Percentiles rank a stretch among this genome's conserved stretches.
These are phyloP conservation scores for Pelobates cultripes DNA, from an alignment of 2,797 vertebrate species.

Conservation along the genomic window DNA sequence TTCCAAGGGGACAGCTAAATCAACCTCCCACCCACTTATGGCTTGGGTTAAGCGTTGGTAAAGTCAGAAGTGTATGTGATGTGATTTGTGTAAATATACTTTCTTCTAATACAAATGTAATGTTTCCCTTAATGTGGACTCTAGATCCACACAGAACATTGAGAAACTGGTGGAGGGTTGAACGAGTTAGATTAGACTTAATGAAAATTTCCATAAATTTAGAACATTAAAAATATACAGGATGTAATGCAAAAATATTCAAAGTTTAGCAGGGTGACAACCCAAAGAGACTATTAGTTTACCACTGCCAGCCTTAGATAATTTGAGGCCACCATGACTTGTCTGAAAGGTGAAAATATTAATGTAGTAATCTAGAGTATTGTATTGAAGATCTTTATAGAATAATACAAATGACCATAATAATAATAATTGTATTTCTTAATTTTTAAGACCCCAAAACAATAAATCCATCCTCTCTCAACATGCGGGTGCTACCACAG, in stretches of 20 bases:
- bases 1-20: constrained; percentile 76
- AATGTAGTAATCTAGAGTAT: too few species aligned
- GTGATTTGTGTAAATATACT: constrained; percentile 75
- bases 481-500: too few species aligned
- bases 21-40: constrained; percentile 80
- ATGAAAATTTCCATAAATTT: not conserved
- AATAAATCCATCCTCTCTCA: too few species aligned
- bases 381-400: too few species aligned
- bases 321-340: too few species aligned
- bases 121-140: constrained; percentile 73
- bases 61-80: constrained; percentile 71
- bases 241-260: not conserved
- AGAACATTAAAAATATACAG: not conserved
- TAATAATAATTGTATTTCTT: too few species aligned
- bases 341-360: too few species aligned
- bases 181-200: not conserved
- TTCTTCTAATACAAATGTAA: constrained; percentile 78
- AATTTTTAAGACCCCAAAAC: too few species aligned
- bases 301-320: too few species aligned
- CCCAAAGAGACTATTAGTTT: too few species aligned
- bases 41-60: constrained; percentile 73
- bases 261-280: too few species aligned
- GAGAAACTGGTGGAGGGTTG: constrained; percentile 64
- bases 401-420: too few species aligned
- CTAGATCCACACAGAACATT: constrained; percentile 70